Base-by-base conservation (phyloP, 2,113 vertebrate genomes). In the Pica pica region DNA sequence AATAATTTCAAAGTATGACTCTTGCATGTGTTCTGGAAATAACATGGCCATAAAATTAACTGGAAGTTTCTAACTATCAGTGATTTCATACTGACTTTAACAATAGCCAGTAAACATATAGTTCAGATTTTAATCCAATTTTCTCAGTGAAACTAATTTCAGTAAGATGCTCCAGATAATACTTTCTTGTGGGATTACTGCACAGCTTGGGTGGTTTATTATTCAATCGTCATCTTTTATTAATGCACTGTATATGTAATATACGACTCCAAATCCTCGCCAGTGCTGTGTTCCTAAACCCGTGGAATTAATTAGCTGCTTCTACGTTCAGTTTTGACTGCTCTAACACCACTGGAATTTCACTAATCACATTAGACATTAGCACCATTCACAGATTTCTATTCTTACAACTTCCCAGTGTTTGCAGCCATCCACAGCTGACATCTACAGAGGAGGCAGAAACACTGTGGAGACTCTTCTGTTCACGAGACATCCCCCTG, bases 41-140 rank as follows among this genome's bases (percentile, higher is more conserved):
- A 70, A 59, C 73, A 78, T 10, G 53, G 57, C 74, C 44, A 35
- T 83, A 93, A 94, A 94, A 75, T 24, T 67, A 74, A 86, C 71
- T 92, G 90, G 71, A 86, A 88, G 59, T 83, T 95, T 59, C 85
- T 69, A 42, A 39, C 83, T 87, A 85, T 78, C 82, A 82, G 65
- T 91, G 82, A 94, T 78, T 89, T 95, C 92, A 88, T 70, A 59
- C 39, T 28, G 75, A 65, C 59, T 91, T 94, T 81, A 94, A 96
- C 87, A 94, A 95, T 91, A 93, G 56, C 24, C 60, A 67, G 39
- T 74, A 91, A 93, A 86, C 47, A 44, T 69, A 90, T 23, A 95
- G 71, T 73, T 88, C 75, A 87, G 84, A 60, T 74, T 83, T 79
- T 74, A 93, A 95, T 46, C 59, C 50, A 46, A 56, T 93, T 85